Percentiles rank a stretch among this genome's conserved stretches.
phyloP scores from a whole-genome alignment of 2,797 vertebrate species.

The Melopsittacus undulatus region DNA sequence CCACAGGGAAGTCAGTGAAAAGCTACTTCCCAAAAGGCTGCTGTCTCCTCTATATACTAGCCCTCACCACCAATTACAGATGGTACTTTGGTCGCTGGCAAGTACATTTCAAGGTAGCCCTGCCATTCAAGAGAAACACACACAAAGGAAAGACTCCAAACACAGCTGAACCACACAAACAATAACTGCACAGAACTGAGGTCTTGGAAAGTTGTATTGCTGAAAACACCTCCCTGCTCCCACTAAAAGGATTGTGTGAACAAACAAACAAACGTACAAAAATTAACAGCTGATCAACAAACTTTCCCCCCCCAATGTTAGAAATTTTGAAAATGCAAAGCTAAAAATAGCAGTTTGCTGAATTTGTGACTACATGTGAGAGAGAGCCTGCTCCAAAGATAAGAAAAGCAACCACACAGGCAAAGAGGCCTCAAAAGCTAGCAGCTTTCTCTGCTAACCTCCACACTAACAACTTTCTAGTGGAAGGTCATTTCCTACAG shows the following conservation, averaged over 20 bases:
- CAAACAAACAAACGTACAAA: not conserved
- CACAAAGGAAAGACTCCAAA: slow-evolving; percentile 50
- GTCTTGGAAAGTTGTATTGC: slow-evolving; percentile 68
- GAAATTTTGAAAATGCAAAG: slow-evolving; percentile 51
- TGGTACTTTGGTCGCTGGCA: slow-evolving; percentile 51
- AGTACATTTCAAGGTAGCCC: slow-evolving; percentile 49
- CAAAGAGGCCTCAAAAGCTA: slow-evolving; percentile 51
- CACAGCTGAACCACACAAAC: slow-evolving; percentile 38
- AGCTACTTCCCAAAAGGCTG: slow-evolving; percentile 7
- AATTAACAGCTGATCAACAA: slow-evolving; percentile 25
- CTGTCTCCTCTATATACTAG: slow-evolving; percentile 12
- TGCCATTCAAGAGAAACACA: slow-evolving; percentile 51
- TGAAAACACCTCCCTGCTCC: slow-evolving; percentile 57
- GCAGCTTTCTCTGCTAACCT: slow-evolving; percentile 36
- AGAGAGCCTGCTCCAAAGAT: slow-evolving; percentile 35
- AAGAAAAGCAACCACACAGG: slow-evolving; percentile 32
- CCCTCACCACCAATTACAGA: slow-evolving; percentile 1
- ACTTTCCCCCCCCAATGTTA: not conserved
- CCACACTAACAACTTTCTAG: not conserved
- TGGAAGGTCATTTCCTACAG: slow-evolving; percentile 50
- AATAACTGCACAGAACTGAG: slow-evolving; percentile 55
- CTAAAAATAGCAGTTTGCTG: slow-evolving; percentile 57
- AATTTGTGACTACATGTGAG: slow-evolving; percentile 32
- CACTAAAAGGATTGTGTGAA: slow-evolving; percentile 28
- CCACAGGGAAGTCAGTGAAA: not conserved